Evolutionary conservation across 2,888 invertebrate genomes (phyloP), one percentile per base, ranked within the genome.

Genomic region (Pyrgus malvae): DNA sequence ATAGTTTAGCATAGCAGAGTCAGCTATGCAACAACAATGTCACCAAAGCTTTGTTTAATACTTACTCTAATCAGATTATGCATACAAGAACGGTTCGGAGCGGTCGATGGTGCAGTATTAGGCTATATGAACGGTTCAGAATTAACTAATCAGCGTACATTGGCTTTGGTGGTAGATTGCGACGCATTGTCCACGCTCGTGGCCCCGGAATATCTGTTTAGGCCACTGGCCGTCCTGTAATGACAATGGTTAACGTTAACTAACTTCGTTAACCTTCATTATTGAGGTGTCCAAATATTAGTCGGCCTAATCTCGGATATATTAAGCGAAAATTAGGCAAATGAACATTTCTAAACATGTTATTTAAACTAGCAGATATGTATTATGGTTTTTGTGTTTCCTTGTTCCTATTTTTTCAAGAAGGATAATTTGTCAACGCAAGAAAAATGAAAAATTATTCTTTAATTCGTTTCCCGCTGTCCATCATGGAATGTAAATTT

Each of bases 181-280:
- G 74, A 75, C 78, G 81, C 80, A 89, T 89, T 89, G 89, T 89
- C 82, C 86, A 78, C 69, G 86, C 76, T 65, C 87, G 85, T 74
- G 80, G 77, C 82, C 76, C 88, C 82, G 89, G 89, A 89, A 89
- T 89, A 89, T 89, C 89, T 87, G 88, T 84, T 86, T 87, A 86
- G 88, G 86, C 88, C 89, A 86, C 78, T 83, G 82, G 79, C 82
- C 80, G 78, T 74, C 73, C 84, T 80, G 78, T 87, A 84, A 86
- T 87, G 85, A 78, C 78, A 77, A 78, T 79, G 72, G 81, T 78
- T 80, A 80, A 80, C 78, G 81, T 78, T 80, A 80, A 82, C 79
- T 75, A 73, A 72, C 78, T 77, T 71, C 76, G 73, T 77, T 78
- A 74, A 74, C 76, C 76, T 79, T 74, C 70, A 72, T 78, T 63